Conservation (phyloP, 2,888 invertebrate genomes). For the Pomacea canaliculata region DNA sequence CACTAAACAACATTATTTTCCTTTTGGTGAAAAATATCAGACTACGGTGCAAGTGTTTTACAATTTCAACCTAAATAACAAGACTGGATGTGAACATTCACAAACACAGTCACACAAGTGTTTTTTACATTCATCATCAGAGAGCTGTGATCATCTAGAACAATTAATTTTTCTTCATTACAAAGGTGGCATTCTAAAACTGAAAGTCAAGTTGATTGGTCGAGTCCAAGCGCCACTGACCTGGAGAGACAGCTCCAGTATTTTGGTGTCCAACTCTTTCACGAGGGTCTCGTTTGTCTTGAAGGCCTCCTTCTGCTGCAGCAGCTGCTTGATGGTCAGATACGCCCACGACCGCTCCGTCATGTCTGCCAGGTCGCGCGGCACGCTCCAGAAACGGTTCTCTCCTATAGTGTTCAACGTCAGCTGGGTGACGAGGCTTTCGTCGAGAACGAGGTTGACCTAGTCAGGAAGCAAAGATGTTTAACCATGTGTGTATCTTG, state of each 20-base stretch:
- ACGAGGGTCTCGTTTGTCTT: slow-evolving; percentile 26
- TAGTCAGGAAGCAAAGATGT: not conserved
- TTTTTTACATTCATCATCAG: no score
- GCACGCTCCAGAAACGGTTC: slow-evolving; percentile 30
- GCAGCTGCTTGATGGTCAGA: slow-evolving; percentile 51
- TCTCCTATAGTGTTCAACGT: slow-evolving; percentile 2
- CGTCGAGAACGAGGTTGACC: slow-evolving; percentile 21
- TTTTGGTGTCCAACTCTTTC: slow-evolving; percentile 38
- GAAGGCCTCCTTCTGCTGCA: slow-evolving; percentile 41
- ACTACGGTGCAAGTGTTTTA: not conserved
- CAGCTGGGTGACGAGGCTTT: slow-evolving; percentile 16
- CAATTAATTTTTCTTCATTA: no score
- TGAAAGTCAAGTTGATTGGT: not conserved
- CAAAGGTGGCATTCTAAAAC: not conserved
- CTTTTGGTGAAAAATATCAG: not conserved
- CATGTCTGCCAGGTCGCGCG: slow-evolving; percentile 36
- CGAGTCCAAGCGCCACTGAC: slow-evolving; percentile 28
- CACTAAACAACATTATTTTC: no score
- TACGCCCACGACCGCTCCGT: slow-evolving; percentile 60
- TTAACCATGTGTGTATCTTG: no score
- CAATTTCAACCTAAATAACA: not conserved
- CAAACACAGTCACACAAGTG: no score
- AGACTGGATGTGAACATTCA: not conserved
- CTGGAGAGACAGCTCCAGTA: slow-evolving; percentile 50
- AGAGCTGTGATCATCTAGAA: no score